Evolutionary conservation across 1,140 invertebrate species (phyloP), one percentile per base, ranked within the genome.

Genomic region (Euura saliciscinereae): DNA sequence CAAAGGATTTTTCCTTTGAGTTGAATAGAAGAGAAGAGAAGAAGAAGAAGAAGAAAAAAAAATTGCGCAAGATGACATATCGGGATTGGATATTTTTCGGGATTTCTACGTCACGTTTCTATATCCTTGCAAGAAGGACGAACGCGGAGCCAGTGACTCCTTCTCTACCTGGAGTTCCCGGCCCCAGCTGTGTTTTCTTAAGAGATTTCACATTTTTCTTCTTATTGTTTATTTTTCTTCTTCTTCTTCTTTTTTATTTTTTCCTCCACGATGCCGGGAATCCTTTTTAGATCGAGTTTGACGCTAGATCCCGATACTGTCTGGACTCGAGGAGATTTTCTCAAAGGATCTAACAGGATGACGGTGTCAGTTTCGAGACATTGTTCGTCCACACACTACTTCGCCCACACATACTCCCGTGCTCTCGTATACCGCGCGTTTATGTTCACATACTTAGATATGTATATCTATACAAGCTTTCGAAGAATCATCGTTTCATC

Each of bases 41-140:
- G 77, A 73, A 76, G 72, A 68, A 77, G 76, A 72, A 71, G 51
- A 74, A 65, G 69, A 73, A 73, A 78, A 74, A 59, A 80, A 83
- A 85, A 84, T 85, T 84, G 83, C 81, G 78, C 79, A 77, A 86
- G 84, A 86, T 84, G 84, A 85, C 83, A 86, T 86, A 82, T 80
- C 74, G 71, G 66, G 67, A 68, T 73, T 65, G 70, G 70, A 65
- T 71, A 28, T 28, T 28, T 28, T 65, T 28, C 69, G 67, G 68
- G 68, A 76, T 6, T 59, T 59, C 51, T n/a, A 59, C 51, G 3
- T 59, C 51, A n/a, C 51, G 51, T 59, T 59, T 59, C 13, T n/a
- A n/a, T 28, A 28, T 28, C 28, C 28, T 28, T 28, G 28, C 1
- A 28, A 28, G 28, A 28, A 28, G 28, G 28, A 28, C 28, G 28